Percentiles rank a stretch among this genome's conserved stretches.
Evolutionary conservation across 1,140 invertebrate genomes (phyloP).

Genomic region (Megathymus violae): DNA sequence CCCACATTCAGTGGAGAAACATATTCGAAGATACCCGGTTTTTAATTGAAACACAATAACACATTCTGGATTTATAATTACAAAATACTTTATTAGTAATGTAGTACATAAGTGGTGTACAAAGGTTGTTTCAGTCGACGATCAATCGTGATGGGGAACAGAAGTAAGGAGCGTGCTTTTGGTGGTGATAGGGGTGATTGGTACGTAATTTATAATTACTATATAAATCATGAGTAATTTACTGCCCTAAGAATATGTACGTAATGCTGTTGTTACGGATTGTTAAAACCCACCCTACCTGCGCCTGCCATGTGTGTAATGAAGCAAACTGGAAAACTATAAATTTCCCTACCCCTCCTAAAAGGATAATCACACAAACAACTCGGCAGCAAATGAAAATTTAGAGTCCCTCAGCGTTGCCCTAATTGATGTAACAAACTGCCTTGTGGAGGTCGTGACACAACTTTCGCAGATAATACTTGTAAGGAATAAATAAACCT

Average conservation of each 20-base stretch:
- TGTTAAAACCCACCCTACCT: constrained; percentile 25
- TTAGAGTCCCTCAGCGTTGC: constrained; percentile 56
- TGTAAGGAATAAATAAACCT: constrained; percentile 12
- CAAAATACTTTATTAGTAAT: too few relatives aligned
- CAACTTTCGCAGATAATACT: constrained; percentile 5
- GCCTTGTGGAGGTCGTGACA: constrained; percentile 12
- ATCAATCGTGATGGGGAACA: too few relatives aligned
- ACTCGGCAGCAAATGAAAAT: constrained; percentile 62
- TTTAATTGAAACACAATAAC: too few relatives aligned
- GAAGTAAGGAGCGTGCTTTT: too few relatives aligned
- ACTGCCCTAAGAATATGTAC: background rate
- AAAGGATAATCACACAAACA: constrained; percentile 66
- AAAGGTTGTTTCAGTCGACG: too few relatives aligned
- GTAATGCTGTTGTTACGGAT: constrained; percentile 2
- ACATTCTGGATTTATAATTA: too few relatives aligned
- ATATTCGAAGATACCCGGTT: too few relatives aligned
- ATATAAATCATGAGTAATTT: background rate
- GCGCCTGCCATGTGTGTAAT: constrained; percentile 45
- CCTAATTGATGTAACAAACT: constrained; percentile 58
- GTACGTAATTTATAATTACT: too few relatives aligned
- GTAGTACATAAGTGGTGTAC: too few relatives aligned
- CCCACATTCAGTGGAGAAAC: too few relatives aligned
- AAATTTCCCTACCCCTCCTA: constrained; percentile 61
- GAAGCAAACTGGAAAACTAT: constrained; percentile 63
- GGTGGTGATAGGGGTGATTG: too few relatives aligned